Conservation (phyloP, 2,797 vertebrate species). For the Falco naumanni region DNA sequence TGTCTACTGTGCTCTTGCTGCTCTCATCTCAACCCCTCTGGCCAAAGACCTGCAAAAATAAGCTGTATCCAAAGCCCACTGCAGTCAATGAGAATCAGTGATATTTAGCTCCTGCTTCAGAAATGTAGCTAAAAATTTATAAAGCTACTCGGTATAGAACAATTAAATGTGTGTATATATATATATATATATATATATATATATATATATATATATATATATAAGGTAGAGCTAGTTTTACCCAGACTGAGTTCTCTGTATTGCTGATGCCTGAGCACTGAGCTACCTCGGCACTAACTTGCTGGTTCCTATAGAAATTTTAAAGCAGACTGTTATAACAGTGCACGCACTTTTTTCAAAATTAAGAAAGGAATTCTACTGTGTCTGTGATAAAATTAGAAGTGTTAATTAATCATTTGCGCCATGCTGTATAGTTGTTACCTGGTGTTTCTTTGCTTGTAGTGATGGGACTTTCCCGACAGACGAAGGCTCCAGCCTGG, state of each 20-base stretch:
- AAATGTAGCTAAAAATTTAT: neutral
- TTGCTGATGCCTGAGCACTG: neutral
- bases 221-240: neutral
- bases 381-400: neutral
- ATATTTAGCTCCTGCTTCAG: neutral
- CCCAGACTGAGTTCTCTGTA: neutral
- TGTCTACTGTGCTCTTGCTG: neutral
- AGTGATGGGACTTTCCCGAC: conserved; percentile 71
- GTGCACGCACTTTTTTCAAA: neutral
- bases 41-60: neutral
- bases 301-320: neutral
- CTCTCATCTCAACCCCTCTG: rapidly evolving
- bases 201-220: too few relatives aligned
- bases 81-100: neutral
- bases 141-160: neutral
- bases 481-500: conserved; percentile 64
- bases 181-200: too few relatives aligned
- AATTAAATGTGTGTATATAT: neutral
- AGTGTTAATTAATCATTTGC: neutral
- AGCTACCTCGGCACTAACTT: neutral
- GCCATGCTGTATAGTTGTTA: neutral
- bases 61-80: neutral
- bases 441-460: neutral
- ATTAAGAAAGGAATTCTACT: neutral
- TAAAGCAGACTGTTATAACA: neutral